These are phyloP conservation scores for Manis crassicaudata DNA, from an alignment of 2,797 vertebrate genomes.

Conservation along the genomic window DNA sequence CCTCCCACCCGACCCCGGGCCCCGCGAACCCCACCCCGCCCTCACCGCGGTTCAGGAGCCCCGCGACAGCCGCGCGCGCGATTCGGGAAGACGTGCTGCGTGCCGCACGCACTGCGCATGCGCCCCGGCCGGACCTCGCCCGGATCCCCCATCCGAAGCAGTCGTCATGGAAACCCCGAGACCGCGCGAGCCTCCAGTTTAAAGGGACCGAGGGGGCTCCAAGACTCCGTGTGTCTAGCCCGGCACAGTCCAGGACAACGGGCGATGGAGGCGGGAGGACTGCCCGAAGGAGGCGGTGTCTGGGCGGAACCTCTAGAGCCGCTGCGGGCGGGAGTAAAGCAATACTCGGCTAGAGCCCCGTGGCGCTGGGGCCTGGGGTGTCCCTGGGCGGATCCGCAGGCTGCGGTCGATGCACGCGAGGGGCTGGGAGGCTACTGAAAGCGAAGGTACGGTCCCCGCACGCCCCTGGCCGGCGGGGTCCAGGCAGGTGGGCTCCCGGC, in stretches of 20 bases:
- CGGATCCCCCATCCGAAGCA: neutral
- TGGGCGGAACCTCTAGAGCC: neutral
- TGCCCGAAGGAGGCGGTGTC: neutral
- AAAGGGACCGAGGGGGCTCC: neutral
- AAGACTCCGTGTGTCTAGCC: too few relatives aligned
- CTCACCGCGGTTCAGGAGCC: neutral
- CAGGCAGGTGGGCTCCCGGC: too few relatives aligned
- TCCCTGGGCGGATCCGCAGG: neutral
- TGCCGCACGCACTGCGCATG: slow-evolving; percentile 44
- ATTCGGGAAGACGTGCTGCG: neutral
- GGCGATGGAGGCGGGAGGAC: neutral
- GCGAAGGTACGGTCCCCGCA: neutral
- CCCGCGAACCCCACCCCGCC: neutral
- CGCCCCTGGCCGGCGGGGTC: neutral
- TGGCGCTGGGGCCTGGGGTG: neutral
- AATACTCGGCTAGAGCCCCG: neutral
- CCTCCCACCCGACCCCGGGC: neutral
- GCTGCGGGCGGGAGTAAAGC: neutral
- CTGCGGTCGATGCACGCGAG: neutral
- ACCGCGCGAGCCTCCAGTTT: neutral
- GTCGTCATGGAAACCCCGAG: slow-evolving; percentile 67
- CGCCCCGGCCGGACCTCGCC: neutral
- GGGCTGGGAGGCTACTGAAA: neutral
- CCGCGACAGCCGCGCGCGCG: neutral
- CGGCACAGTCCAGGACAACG: neutral